A percentile compares a stretch with the other conserved stretches of the same genome.
These are phyloP conservation scores for Tor tambroides DNA, from an alignment of 2,113 vertebrate species.

Conservation along the genomic window DNA sequence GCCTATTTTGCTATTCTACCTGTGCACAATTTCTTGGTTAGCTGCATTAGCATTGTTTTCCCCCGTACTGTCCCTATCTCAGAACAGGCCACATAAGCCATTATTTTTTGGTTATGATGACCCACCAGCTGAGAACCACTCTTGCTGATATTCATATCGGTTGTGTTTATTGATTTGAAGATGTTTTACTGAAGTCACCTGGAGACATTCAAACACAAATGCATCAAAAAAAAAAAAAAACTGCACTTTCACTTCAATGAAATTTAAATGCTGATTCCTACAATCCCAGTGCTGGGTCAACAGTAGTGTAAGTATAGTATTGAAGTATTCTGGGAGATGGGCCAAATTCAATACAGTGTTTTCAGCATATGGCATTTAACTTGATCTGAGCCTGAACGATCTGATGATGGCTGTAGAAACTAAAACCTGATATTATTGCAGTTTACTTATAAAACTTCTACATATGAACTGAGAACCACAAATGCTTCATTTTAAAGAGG, in stretches of 20 bases:
- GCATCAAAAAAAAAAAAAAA: not conserved
- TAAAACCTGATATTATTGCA: not conserved
- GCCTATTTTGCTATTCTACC: not conserved
- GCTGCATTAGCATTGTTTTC: not conserved
- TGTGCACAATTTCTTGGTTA: not conserved
- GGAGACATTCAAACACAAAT: not conserved
- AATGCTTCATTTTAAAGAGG: not conserved
- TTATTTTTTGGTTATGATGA: not conserved
- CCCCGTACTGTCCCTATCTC: not conserved
- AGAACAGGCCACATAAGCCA: not conserved
- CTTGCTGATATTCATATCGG: not conserved
- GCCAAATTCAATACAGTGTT: constrained; percentile 38
- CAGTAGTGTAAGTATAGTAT: constrained; percentile 4
- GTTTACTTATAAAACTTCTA: not conserved
- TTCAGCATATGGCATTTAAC: constrained; percentile 19
- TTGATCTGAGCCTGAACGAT: constrained; percentile 5
- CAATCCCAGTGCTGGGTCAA: constrained; percentile 13
- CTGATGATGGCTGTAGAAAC: constrained; percentile 4
- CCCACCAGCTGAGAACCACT: not conserved
- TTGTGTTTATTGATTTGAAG: not conserved
- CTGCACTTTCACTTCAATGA: not conserved
- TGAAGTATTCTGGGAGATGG: constrained; percentile 42
- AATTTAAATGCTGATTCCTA: not conserved
- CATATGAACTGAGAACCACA: not conserved
- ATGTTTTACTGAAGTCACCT: constrained; percentile 3